Base-by-base conservation (phyloP, 2,113 vertebrate species). In the Anarrhichthys ocellatus region DNA sequence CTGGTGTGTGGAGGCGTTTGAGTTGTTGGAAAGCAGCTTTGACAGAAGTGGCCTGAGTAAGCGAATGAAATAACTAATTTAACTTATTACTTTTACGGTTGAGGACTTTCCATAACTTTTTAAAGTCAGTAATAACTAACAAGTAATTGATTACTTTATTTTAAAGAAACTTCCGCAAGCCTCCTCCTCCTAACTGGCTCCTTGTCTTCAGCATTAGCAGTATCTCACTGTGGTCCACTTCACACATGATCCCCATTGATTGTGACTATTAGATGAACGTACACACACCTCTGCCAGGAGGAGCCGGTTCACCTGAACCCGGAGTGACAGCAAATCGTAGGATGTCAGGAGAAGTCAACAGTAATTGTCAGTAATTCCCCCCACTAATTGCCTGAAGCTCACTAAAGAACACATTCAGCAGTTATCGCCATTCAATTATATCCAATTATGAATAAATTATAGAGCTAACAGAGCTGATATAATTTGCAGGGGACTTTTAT, bases 371-470 rank as follows among this genome's bases (percentile, higher is more conserved):
- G 75, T 84, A 88, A 85, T 92, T 87, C 73, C 13, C 78, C 36
- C 29, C 56, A 59, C 73, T 82, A 87, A 88, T 87, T 75, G 83
- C 73, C 74, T 59, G 7, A 58, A 76, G 65, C 62, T 83, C 48
- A 44, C 62, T 48, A 63, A 82, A 76, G 67, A 80, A 79, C 89
- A 88, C 76, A 88, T 86, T 85, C 84, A 78, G 78, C 80, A 88
- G 84, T 86, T 87, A 91, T 85, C 61, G 52, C 69, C 76, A 76
- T 91, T 86, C 83, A 90, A 81, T 87, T 83, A 89, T 83, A 69
- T 78, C 64, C 54, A 76, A 85, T 81, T 83, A 82, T 88, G 71
- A 87, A 89, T 84, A 83, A 86, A 86, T 90, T 73, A 91, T 83
- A 54, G 34, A 58, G 80, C 88, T 90, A 90, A 91, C 73, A 85